Base-by-base conservation (phyloP, 2,888 invertebrate genomes). In the Imbricaverruca yamaguchii region DNA sequence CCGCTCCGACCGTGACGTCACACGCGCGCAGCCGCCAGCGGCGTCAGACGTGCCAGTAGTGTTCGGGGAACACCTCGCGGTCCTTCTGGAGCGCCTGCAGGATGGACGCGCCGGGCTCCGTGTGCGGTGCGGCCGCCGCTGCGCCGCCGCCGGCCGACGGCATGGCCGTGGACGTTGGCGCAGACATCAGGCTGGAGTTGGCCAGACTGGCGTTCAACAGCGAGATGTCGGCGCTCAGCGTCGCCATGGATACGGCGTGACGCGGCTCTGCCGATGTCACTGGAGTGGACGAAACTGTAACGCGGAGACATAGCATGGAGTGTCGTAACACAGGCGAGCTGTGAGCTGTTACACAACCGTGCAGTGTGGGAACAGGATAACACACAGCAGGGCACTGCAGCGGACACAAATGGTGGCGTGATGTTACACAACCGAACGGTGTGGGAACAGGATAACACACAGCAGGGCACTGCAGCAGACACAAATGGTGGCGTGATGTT, bases 61-160 rank as follows among this genome's bases (percentile, higher is more conserved):
- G 92, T 90, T 89, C 92, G 90, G 91, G 92, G 89, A 90, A 92
- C 89, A 91, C 91, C 91, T 90, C 91, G 91, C 90, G 92, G 91
- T 91, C 92, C 89, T 90, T 91, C 89, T 91, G 91, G 87, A 91
- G 91, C 89, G 91, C 92, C 90, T 91, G 91, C 90, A 91, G 92
- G 90, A 91, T 92, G 89, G 91, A 92, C 57, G 74, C 74, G 74
- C 78, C 57, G 13, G 78, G 0, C 12, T 79, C 78, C 55, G 18
- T 53, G 12, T n/a, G 23, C 11, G 77, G 18, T 2, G 8, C 11
- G 13, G 57, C 23, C 13, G 23, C 78, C 7, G 57, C 23, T 23
- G 56, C 23, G 55, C 55, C 11, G 18, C 3, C n/a, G 10, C 55
- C 18, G 78, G 12, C 23, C 9, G 77, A 13, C 2, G 18, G 56